Evolutionary conservation across 2,797 vertebrate genomes (phyloP), one percentile per base, ranked within the genome.

Genomic region (Muraenolepis orangiensis): DNA sequence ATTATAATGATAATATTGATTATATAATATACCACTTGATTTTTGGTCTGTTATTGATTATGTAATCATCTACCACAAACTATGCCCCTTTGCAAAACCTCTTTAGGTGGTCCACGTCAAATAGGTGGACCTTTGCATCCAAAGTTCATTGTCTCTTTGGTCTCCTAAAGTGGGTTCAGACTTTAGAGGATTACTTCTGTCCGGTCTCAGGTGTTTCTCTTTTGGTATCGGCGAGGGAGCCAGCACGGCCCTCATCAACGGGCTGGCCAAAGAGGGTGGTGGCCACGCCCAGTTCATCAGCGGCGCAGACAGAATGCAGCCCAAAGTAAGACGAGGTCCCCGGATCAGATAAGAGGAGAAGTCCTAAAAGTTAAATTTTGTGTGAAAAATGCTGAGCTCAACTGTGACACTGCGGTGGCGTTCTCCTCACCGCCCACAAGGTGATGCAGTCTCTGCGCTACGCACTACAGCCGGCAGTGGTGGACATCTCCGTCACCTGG

Each of bases 161-260:
- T n/a, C n/a, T n/a, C n/a, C n/a, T n/a, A n/a, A n/a, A n/a, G n/a
- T n/a, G n/a, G n/a, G n/a, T n/a, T n/a, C n/a, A n/a, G n/a, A n/a
- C n/a, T n/a, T n/a, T n/a, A n/a, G n/a, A n/a, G n/a, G n/a, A n/a
- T n/a, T n/a, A n/a, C n/a, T n/a, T n/a, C 57, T 64, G 32, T 34
- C 26, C n/a, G 8, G 8, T 64, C 86, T 66, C 74, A 96, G 95
- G 76, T 96, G 95, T 83, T 96, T 96, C 84, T 92, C 95, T 6
- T 96, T 96, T 80, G 95, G 95, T 28, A 96, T 96, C 74, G 95
- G 95, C 4, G 91, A 95, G 91, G 95, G 95, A 0, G 94, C 93
- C 80, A 96, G 95, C 78, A 92, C 93, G 66, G 93, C 94, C 76
- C 93, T 96, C 26, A 90, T 96, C 83, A 94, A 91, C 80, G 94